Evolutionary conservation across 2,113 vertebrate genomes (phyloP), one percentile per base, ranked within the genome.

Genomic region (Copsychus sechellarum): DNA sequence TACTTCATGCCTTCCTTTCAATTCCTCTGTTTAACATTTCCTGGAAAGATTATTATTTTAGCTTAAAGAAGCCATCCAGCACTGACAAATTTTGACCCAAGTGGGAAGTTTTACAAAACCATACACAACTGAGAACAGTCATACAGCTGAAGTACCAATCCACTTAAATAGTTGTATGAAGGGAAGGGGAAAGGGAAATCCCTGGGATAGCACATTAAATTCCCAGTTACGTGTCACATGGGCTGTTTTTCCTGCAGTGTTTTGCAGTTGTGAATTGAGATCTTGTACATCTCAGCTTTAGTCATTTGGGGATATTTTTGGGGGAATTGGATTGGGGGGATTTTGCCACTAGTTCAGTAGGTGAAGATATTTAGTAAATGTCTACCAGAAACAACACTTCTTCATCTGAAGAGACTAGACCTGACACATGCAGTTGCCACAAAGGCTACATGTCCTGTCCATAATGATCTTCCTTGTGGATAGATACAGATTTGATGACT

Each of bases 361-460:
- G 29, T 77, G 38, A 54, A 92, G 50, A 7, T 65, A 14, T 24
- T 64, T 43, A 58, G 9, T 57, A 42, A 80, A 69, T 12, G 21
- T 80, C 57, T 76, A 2, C 47, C 12, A 72, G 62, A 77, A 82
- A 19, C 18, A 72, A 1, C 20, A 25, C 14, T 58, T 45, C 18
- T 69, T 67, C 78, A 13, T 40, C 29, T 43, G 40, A 51, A 29
- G 43, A 76, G 36, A 62, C 53, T 16, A 72, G 54, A 42, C 38
- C 43, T 50, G 50, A 54, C 8, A 4, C 15, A 2, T 15, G 18
- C 36, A 11, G n/a, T 61, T 80, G 61, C 73, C 58, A 42, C 29
- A 53, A 29, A 65, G 50, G 23, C 81, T 82, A 0, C 0, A 0
- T 36, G 42, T 61, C 8, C 25, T 60, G 1, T 69, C 38, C 4